Base-by-base conservation (phyloP, 2,888 invertebrate genomes). In the Drosophila buzzatii region DNA sequence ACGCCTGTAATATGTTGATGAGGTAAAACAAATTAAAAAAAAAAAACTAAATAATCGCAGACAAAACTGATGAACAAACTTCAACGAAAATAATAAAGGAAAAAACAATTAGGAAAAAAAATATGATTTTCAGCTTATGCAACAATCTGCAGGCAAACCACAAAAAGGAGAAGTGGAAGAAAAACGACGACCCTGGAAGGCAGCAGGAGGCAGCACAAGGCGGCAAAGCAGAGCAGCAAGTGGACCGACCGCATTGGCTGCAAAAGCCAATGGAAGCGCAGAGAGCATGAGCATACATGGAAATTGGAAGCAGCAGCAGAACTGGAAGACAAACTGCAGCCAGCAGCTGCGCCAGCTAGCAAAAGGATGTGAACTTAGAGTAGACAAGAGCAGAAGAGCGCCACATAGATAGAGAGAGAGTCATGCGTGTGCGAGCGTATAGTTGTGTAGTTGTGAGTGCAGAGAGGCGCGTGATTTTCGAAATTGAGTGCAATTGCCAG, bases 141-240 rank as follows among this genome's bases (percentile, higher is more conserved):
- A 86, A 86, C 90, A 90, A 90, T 88, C 90, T 76, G 82, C 78
- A 85, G 74, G 78, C 75, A 63, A 69, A 39, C 52, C 65, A 42
- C 49, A 57, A 57, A 47, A 59, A 47, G 37, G 16, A 39, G 49
- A 71, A n/a, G 9, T 23, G 10, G 70, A 68, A 74, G 52, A 18
- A 62, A 74, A 76, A 63, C 72, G 64, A 65, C 79, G 88, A 77
- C 70, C 83, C 83, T 85, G 85, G 85, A 85, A 85, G 69, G 60
- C 58, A 66, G 64, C 52, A 60, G 71, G 52, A 68, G 70, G 47
- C 60, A 70, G 69, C 65, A 60, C 73, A 53, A 64, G 72, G 79
- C 76, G 76, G 82, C 79, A 68, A 85, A 82, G 84, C 87, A 85
- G 85, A 82, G 84, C 87, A 85, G 85, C 84, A 85, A 84, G 84